Conservation (phyloP, 2,888 invertebrate genomes). For the Brenthis ino region DNA sequence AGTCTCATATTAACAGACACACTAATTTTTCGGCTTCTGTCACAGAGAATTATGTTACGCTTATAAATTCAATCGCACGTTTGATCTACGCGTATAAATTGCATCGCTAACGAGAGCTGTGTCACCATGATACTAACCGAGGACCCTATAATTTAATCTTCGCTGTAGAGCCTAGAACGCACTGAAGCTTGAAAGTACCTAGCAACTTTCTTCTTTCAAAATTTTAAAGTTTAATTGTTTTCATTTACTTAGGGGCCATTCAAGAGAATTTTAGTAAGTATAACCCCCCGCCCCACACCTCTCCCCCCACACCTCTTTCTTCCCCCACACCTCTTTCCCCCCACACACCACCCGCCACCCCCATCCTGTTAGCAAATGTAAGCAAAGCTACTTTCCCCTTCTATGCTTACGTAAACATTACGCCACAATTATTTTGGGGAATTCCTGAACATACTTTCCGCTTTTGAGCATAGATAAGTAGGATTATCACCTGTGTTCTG, state of each 20-base stretch:
- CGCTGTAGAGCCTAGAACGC: neutral
- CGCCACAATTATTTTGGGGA: too few species aligned
- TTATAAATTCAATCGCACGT: slow-evolving; percentile 56
- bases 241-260: neutral
- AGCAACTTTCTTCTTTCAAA: neutral
- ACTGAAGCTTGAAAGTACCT: neutral
- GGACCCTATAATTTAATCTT: slow-evolving; percentile 36
- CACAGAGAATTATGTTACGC: slow-evolving; percentile 37
- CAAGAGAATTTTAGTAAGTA: too few species aligned
- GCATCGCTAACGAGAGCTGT: slow-evolving; percentile 36
- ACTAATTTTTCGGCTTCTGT: slow-evolving; percentile 2
- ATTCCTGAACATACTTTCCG: too few species aligned
- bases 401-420: too few species aligned
- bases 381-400: too few species aligned
- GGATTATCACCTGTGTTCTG: too few species aligned
- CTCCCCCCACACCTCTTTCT: too few species aligned
- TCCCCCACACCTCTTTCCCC: too few species aligned
- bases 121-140: slow-evolving; percentile 34
- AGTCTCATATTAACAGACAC: neutral
- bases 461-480: too few species aligned
- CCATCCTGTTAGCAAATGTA: too few species aligned
- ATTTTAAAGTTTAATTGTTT: neutral
- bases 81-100: slow-evolving; percentile 35
- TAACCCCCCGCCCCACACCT: too few species aligned
- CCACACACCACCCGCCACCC: too few species aligned